Base-by-base conservation (phyloP, 2,113 vertebrate genomes). In the Arenaria interpres region DNA sequence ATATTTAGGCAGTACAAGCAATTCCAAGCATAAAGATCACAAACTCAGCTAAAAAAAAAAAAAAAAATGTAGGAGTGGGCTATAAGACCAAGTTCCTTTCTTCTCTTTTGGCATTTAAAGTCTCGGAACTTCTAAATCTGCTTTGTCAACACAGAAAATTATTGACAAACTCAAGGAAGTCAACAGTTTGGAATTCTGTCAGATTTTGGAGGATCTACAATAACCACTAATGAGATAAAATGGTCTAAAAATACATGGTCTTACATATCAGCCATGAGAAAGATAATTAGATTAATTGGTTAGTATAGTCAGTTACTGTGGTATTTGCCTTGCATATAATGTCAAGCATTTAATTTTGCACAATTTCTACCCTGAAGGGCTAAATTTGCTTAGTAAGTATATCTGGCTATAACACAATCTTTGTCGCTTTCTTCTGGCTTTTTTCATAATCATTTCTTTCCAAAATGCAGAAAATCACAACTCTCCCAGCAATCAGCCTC, bases 161-260 rank as follows among this genome's bases (percentile, higher is more conserved):
- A 84, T 68, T 92, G 86, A 89, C 50, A 92, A 90, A 89, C 53
- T 75, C 24, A 48, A 67, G 35, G 64, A 92, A 88, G 37, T 9
- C 56, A 84, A 87, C 30, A 80, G 37, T 77, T 88, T 71, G 43
- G 64, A 92, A 41, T 77, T 71, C 73, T 90, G 60, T 57, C 60
- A 82, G 77, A 72, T 91, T 92, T 25, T 89, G 37, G 72, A 90
- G 39, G 57, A 66, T 64, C 76, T 73, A 79, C 27, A 64, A 51
- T 53, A 85, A 77, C 46, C 75, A 74, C 35, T 90, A 79, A 90
- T 88, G 57, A 90, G 64, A 71, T 77, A 54, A 86, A 95, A 86
- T 59, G 13, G 18, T 35, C 94, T 95, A 90, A 93, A 96, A 91
- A 90, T 71, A 64, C 51, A 39, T 8, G 18, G 56, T 43, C 56